Evolutionary conservation across 2,797 vertebrate species (phyloP), one percentile per base, ranked within the genome.

Genomic region (Microtus californicus): DNA sequence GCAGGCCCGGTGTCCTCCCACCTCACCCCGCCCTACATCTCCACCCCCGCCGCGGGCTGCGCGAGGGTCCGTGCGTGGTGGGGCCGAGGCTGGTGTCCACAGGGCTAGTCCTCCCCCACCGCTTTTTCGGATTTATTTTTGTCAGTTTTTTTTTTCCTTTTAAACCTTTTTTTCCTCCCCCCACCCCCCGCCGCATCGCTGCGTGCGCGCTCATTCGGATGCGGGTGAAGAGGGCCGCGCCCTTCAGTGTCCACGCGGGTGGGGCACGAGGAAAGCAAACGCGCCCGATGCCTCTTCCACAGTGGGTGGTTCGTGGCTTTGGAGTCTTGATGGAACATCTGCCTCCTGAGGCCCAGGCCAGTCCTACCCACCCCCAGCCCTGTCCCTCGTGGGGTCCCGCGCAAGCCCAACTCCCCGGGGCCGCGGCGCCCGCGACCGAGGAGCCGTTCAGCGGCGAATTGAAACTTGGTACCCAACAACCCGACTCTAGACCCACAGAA

Each of bases 41-140:
- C 34, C 11, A 23, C 6, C 1, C 12, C 2, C 2, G 6, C 65
- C 71, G 15, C 21, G 19, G 40, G 43, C 21, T 51, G 45, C 21
- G 63, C 63, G 31, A 63, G 4, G 31, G 63, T 51, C 19, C 0
- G 11, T 67, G 40, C 82, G 19, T 67, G 6, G 82, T 34, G 29
- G 21, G 43, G 21, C 31, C 2, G 0, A 21, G 65, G 21, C 29
- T 85, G 34, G 43, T 25, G 43, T 67, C 19, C 63, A 25, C 63
- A n/a, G 63, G 43, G 61, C 19, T 85, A 74, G 34, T 59, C 8
- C 23, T 86, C 21, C 6, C 21, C 56, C 15, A 19, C 17, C 54
- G 19, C 6, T 5, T 90, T 86, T 94, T 54, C 40, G 54, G 65
- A 9, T 86, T 96, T 94, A n/a, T 81, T 93, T 91, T 21, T 87